A percentile compares a stretch with the other conserved stretches of the same genome.
phyloP scores from a whole-genome alignment of 2,888 invertebrate genomes.

The Dicyrtomina minuta region DNA sequence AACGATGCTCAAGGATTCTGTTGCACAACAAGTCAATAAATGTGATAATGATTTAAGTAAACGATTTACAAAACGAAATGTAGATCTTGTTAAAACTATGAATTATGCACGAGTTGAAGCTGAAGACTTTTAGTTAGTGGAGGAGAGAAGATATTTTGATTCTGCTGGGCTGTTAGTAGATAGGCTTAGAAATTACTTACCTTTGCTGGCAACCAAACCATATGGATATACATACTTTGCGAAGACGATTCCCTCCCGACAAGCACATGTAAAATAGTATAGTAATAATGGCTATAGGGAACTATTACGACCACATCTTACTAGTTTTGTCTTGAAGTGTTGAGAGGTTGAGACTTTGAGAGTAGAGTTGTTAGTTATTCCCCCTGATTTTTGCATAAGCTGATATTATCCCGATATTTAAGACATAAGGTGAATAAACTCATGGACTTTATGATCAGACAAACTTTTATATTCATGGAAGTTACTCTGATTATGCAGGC shows the following conservation, averaged over 20 bases:
- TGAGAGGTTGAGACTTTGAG: background rate
- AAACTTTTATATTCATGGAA: background rate
- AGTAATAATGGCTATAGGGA: too few relatives aligned
- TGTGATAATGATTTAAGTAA: too few relatives aligned
- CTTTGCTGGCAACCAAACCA: too few relatives aligned
- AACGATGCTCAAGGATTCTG: too few relatives aligned
- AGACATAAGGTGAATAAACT: constrained; percentile 27
- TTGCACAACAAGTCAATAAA: too few relatives aligned
- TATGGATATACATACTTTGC: background rate
- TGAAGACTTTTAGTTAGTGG: too few relatives aligned
- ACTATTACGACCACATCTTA: too few relatives aligned
- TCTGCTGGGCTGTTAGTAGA: background rate
- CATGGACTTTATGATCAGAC: background rate
- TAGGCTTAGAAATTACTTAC: too few relatives aligned
- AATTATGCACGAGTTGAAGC: too few relatives aligned
- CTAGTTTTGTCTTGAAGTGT: background rate
- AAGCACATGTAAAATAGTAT: background rate
- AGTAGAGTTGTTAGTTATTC: background rate
- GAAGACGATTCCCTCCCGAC: background rate
- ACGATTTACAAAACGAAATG: too few relatives aligned
- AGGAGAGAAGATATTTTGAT: too few relatives aligned
- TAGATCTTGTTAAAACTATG: too few relatives aligned
- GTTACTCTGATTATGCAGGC: constrained; percentile 28
- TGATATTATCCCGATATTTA: constrained; percentile 13
- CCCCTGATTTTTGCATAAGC: background rate